phyloP scores from a whole-genome alignment of 2,797 vertebrate species.

The Hafferia zeledoni region DNA sequence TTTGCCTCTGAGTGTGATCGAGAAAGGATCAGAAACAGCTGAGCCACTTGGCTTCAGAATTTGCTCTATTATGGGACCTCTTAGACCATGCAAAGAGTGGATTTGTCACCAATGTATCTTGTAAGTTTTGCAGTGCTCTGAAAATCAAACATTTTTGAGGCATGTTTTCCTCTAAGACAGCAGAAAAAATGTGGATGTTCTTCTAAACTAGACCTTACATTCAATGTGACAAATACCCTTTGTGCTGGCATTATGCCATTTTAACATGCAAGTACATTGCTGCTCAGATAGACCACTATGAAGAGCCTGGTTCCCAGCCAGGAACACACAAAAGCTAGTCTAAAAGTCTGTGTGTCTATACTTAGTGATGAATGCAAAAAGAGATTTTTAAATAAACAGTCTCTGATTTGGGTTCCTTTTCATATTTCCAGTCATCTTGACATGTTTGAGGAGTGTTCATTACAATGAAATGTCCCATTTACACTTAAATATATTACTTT shows the following conservation, averaged over 20 bases:
- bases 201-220: background rate
- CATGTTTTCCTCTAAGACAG: background rate
- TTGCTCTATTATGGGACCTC: background rate
- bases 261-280: background rate
- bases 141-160: background rate
- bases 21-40: background rate
- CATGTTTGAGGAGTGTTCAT: background rate
- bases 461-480: background rate
- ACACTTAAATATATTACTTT: background rate
- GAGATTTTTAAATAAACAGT: background rate
- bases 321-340: background rate
- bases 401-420: background rate
- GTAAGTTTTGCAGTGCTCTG: background rate
- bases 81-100: background rate
- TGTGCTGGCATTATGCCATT: background rate
- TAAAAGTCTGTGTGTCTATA: background rate
- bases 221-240: background rate
- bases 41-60: background rate
- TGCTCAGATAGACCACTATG: background rate
- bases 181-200: background rate
- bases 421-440: background rate
- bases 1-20: background rate
- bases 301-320: background rate
- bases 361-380: background rate
- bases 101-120: background rate